A percentile compares a stretch with the other conserved stretches of the same genome.
These are phyloP conservation scores for Apamea sordens DNA, from an alignment of 2,888 invertebrate species.

Conservation along the genomic window DNA sequence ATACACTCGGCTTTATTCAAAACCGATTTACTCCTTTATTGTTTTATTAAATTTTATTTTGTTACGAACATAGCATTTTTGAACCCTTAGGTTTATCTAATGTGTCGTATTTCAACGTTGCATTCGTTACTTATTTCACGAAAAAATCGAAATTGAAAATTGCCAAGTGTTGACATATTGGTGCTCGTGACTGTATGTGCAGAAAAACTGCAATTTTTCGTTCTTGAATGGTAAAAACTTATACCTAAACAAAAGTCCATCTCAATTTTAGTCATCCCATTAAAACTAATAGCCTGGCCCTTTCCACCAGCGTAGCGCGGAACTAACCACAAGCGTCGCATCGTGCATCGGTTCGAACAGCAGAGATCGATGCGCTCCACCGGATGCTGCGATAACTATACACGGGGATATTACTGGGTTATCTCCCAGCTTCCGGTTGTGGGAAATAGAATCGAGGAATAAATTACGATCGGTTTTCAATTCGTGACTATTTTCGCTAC, in stretches of 20 bases:
- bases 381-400: constrained; percentile 22
- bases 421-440: constrained; percentile 17
- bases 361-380: neutral
- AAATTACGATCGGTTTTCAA: neutral
- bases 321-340: neutral
- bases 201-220: no score
- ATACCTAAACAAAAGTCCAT: neutral
- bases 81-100: no score
- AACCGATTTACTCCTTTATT: no score
- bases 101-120: no score
- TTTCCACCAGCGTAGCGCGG: neutral
- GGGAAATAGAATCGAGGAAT: constrained; percentile 35
- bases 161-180: no score
- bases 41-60: no score
- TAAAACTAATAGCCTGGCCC: neutral
- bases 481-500: neutral
- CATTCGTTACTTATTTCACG: no score
- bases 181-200: no score
- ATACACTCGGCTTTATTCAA: no score
- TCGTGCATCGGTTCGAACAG: neutral
- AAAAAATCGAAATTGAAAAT: no score
- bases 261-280: neutral
- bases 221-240: neutral
- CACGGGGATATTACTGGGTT: constrained; percentile 8
- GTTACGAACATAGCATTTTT: no score